Base-by-base conservation (phyloP, 1,140 invertebrate species). In the Grapholita molesta region DNA sequence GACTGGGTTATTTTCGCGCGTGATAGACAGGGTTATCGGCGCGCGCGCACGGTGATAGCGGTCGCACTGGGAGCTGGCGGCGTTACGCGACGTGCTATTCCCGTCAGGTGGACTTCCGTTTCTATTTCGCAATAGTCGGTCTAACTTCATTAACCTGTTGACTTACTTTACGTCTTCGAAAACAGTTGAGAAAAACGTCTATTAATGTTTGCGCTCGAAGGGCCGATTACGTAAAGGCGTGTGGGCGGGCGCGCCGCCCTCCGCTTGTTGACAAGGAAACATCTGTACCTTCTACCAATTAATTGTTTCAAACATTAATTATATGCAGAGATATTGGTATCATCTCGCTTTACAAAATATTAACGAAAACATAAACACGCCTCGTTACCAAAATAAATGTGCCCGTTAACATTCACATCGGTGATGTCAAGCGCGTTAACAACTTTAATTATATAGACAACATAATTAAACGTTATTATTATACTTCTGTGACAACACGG, bases 21-120 rank as follows among this genome's bases (percentile, higher is more conserved):
- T 70, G 78, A 77, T 74, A 77, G 78, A 74, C 71, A 78, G 78
- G 82, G 80, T 87, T 88, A 88, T 88, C 83, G 77, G 70, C 76
- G 78, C 79, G 82, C 83, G 85, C 80, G 81, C 69, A 76, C 78
- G 83, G 82, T 85, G 89, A 90, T 88, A 84, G 79, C 81, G 83
- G 84, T 84, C 82, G 79, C 85, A 88, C 84, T 87, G 83, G 76
- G 76, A 77, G 78, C 84, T 81, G 80, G 80, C 83, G 77, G 23
- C 74, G 75, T 80, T 83, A 79, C 79, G 85, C 75, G 83, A 84
- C 82, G 84, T 70, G 83, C 89, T 91, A 91, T 90, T 91, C 88
- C 89, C 86, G 89, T 83, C 88, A 88, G 88, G 83, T 90, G 83
- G 83, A 82, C 78, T 88, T 89, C 85, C 84, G 83, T 77, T 67